Conservation (phyloP, 2,113 vertebrate genomes). For the Corythornis cristatus region DNA sequence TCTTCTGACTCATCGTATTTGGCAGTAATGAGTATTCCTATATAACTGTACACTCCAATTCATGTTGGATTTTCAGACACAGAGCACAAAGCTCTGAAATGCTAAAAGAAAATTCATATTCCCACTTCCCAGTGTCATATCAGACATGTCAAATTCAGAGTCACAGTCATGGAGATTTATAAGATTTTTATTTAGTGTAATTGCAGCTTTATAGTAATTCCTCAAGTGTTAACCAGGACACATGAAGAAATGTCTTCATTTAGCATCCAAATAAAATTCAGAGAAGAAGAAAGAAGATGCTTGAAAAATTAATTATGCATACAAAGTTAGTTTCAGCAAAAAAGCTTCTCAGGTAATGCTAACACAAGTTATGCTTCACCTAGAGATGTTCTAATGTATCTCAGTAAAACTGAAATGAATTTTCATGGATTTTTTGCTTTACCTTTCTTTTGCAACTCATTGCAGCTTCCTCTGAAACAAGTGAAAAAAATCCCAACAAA, state of each 20-base stretch:
- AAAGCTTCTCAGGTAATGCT: slow-evolving; percentile 11
- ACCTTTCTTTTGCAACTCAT: neutral
- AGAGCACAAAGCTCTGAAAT: neutral
- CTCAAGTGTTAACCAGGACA: neutral
- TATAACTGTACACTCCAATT: neutral
- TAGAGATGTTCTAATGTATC: slow-evolving; percentile 13
- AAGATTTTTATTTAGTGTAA: slow-evolving; percentile 16
- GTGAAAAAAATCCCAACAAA: neutral
- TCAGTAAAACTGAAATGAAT: neutral
- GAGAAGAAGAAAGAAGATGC: neutral
- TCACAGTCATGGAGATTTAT: neutral
- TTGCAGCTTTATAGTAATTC: slow-evolving; percentile 12
- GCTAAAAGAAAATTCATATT: neutral
- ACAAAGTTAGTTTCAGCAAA: slow-evolving; percentile 20
- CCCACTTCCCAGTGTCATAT: neutral
- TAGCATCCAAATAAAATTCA: slow-evolving; percentile 12
- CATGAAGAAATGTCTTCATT: neutral
- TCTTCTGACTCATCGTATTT: neutral
- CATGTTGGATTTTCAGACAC: neutral
- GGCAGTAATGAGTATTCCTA: neutral
- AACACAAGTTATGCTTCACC: slow-evolving; percentile 19
- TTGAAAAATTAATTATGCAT: slow-evolving; percentile 22
- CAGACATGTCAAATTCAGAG: neutral
- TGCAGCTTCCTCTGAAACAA: neutral
- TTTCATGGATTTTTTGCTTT: neutral